Evolutionary conservation across 2,888 invertebrate species (phyloP), one percentile per base, ranked within the genome.

Genomic region (Psylliodes chrysocephalus): DNA sequence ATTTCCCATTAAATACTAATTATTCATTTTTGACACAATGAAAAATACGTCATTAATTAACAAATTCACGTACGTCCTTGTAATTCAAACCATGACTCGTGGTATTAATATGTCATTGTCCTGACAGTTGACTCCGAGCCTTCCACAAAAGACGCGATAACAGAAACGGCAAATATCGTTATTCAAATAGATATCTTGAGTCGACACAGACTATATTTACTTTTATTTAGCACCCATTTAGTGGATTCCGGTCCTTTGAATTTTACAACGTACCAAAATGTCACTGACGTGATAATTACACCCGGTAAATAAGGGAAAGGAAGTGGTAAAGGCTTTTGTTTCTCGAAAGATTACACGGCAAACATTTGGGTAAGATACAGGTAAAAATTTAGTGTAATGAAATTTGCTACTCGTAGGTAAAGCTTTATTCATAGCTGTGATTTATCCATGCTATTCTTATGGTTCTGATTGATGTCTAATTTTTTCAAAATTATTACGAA

Each of bases 211-310:
- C 15, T 44, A 19, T 61, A 64, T 70, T 66, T 68, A 55, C n/a
- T 53, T 59, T 60, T 40, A 52, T 51, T 70, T 70, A 70, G 56
- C 68, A 60, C 66, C 56, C 56, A 42, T 68, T 68, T 67, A 55
- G 56, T 64, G 67, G 61, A 68, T 67, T 68, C 63, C 57, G 14
- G 35, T 44, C 19, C 47, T 22, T n/a, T n/a, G 30, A 15, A 33
- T 49, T 49, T 56, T 40, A 65, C 63, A 42, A 62, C 60, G 15
- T 46, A 54, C 59, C 40, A 56, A 65, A 42, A 51, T 63, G 46
- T 65, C 61, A 59, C 60, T 59, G 54, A 47, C 18, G 14, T 52
- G 67, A 46, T 60, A 67, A 67, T 56, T 57, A 54, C 25, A 33
- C 17, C 51, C 46, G 17, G 56, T 44, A 62, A 55, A 67, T 25